Conservation (phyloP, 2,888 invertebrate species). For the Ochlodes sylvanus region DNA sequence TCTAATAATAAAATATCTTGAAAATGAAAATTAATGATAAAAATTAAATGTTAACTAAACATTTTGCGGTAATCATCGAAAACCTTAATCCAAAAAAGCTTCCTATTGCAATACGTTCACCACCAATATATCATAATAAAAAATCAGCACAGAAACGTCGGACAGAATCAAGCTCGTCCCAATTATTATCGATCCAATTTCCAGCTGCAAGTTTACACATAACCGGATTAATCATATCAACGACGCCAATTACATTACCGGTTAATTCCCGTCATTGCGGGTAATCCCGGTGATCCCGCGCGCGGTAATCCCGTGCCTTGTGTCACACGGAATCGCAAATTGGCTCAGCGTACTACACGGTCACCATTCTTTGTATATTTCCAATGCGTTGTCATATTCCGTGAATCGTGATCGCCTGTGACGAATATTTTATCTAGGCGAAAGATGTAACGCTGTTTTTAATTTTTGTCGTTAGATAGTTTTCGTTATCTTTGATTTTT, state of each 20-base stretch:
- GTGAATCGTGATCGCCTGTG: too few relatives aligned
- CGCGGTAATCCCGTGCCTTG: constrained; percentile 26
- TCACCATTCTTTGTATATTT: not conserved
- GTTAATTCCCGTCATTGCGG: constrained; percentile 3
- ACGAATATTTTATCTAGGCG: too few relatives aligned
- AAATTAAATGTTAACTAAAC: too few relatives aligned
- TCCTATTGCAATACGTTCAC: too few relatives aligned
- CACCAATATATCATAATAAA: not conserved
- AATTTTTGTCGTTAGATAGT: too few relatives aligned
- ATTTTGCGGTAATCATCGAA: not conserved
- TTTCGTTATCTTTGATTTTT: too few relatives aligned
- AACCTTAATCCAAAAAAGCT: too few relatives aligned
- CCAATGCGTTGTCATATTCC: not conserved
- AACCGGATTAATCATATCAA: constrained; percentile 20
- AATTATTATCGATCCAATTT: not conserved
- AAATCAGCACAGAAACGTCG: not conserved
- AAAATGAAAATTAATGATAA: not conserved
- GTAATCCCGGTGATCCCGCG: constrained; percentile 7
- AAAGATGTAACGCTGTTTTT: too few relatives aligned
- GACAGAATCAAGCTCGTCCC: not conserved
- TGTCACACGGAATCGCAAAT: constrained; percentile 30
- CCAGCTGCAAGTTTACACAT: constrained; percentile 2
- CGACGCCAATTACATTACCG: constrained; percentile 32
- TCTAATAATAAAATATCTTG: too few relatives aligned
- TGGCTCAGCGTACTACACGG: not conserved